Base-by-base conservation (phyloP, 2,888 invertebrate genomes). In the Troides oblongomaculatus region DNA sequence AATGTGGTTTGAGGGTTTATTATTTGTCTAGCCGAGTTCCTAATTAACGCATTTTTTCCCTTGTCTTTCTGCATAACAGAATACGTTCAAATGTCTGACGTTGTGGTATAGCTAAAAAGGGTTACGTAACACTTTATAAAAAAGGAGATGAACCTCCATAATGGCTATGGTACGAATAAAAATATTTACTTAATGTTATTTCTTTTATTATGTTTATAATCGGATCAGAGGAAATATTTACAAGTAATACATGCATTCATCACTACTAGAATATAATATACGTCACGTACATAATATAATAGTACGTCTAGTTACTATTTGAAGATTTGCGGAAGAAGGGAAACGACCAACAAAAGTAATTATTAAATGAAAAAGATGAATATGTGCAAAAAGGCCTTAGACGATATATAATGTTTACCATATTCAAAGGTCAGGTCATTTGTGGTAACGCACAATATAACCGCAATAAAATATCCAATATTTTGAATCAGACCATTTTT, bases 21-120 rank as follows among this genome's bases (percentile, higher is more conserved):
- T 89, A 88, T 90, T 89, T 88, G 86, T 87, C 82, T 81, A 85
- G 84, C 84, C 83, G 88, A 89, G 89, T 85, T 87, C 87, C 88
- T 90, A 89, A 90, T 90, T 90, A 90, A 86, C 84, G 87, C 83
- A 85, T 83, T 76, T 87, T 83, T 76, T 87, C 84, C 84, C 86
- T 84, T 84, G 83, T 85, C 81, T 39, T 10, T 39, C 39, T 78
- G 74, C 74, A 73, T 77, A 78, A 79, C 77, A 74, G 80, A 81
- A 82, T 83, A 64, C 56, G 23, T 64, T 64, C 68, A 56, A 68
- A 68, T 36, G 53, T 30, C 60, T 60, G 60, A 56, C 60, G 46
- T 60, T n/a, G 21, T 53, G n/a, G 36, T 18, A 39, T 30, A 30
- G 25, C 5, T 1, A 30, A 30, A 30, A 30, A 30, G 30, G 1